Conservation (phyloP, 2,797 vertebrate species). For the Margarornis squamiger region DNA sequence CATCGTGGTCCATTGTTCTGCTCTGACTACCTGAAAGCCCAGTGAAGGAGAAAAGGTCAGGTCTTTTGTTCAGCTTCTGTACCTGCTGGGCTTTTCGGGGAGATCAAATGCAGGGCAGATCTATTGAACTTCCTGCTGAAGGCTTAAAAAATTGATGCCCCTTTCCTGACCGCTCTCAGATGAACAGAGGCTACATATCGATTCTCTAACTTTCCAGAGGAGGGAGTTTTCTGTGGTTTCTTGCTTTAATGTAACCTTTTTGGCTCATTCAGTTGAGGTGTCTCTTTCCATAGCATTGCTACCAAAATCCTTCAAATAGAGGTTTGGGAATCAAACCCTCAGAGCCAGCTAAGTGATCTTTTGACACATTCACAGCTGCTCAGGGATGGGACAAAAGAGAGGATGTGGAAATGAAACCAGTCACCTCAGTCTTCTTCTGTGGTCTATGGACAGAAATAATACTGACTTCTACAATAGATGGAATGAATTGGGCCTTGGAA, state of each 20-base stretch:
- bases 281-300: neutral
- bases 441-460: neutral
- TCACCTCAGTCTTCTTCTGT: neutral
- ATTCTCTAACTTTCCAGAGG: neutral
- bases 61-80: slow-evolving; percentile 45
- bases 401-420: neutral
- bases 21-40: neutral
- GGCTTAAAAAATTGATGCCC: slow-evolving; percentile 60
- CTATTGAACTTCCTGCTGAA: slow-evolving; percentile 39
- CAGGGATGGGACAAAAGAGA: neutral
- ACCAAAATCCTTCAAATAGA: neutral
- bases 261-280: neutral
- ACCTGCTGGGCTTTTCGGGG: neutral
- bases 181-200: neutral
- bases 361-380: neutral
- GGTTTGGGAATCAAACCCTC: neutral
- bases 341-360: neutral
- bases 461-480: neutral
- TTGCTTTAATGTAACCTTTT: neutral
- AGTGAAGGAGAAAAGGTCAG: slow-evolving; percentile 13
- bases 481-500: neutral
- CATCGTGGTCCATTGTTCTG: neutral
- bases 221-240: neutral
- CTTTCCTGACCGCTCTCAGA: neutral
- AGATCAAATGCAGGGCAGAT: slow-evolving; percentile 36